A percentile compares a stretch with the other conserved stretches of the same genome.
Conservation (phyloP, 2,113 vertebrate species). For the Hyperopisus bebe region DNA sequence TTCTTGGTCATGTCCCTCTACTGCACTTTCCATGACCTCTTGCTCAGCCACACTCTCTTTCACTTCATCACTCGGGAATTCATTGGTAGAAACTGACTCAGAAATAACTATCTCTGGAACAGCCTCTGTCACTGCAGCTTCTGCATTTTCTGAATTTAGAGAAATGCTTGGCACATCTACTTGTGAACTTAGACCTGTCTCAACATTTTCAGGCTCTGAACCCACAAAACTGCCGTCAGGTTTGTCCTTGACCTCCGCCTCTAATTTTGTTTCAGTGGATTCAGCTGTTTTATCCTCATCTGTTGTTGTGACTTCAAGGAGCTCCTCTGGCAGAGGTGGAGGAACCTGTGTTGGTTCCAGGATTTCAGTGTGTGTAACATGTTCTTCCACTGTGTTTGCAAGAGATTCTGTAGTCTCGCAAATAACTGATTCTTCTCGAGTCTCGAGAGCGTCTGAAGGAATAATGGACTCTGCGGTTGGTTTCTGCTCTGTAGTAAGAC, state of each 20-base stretch:
- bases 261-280: conserved; percentile 14
- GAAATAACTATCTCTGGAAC: conserved; percentile 56
- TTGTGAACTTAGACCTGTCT: background rate
- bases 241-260: conserved; percentile 5
- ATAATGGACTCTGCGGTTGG: background rate
- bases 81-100: conserved; percentile 41
- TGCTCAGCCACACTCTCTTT: conserved; percentile 15
- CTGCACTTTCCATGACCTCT: background rate
- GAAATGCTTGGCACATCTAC: background rate
- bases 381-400: background rate
- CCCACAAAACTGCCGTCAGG: background rate
- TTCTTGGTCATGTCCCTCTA: conserved; percentile 23
- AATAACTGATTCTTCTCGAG: background rate
- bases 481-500: background rate
- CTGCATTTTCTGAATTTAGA: background rate
- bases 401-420: background rate
- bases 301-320: background rate
- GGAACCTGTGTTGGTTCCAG: conserved; percentile 22
- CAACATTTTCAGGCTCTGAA: background rate
- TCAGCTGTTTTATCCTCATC: conserved; percentile 7
- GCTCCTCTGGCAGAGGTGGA: conserved; percentile 19
- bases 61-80: conserved; percentile 34
- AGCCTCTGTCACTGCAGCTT: conserved; percentile 10
- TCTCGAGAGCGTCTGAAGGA: background rate
- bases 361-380: conserved; percentile 16